Base-by-base conservation (phyloP, 2,888 invertebrate species). In the Pteria penguin region DNA sequence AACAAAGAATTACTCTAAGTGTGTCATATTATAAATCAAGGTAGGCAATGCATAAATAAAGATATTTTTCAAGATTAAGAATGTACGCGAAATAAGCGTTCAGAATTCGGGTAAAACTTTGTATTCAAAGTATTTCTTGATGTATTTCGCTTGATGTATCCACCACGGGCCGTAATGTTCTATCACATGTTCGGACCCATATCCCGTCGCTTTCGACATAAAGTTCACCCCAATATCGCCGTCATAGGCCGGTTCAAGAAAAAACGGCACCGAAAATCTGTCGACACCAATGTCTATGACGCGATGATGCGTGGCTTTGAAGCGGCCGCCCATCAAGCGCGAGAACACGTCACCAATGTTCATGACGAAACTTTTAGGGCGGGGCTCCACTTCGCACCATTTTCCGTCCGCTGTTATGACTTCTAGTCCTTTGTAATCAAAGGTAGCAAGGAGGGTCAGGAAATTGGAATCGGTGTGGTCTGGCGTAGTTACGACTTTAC, bases 311-410 rank as follows among this genome's bases (percentile, higher is more conserved):
- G 87, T 86, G 14, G 87, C 85, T 72, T 85, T 84, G 67, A 86
- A 82, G 5, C 83, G 74, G 4, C 84, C 85, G 5, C 82, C 83
- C 76, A 84, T 85, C 81, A 86, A 83, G 32, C 81, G 71, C 1
- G 85, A 84, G 52, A 87, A 81, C 22, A 85, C 81, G 67, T 85
- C 87, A 3, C 86, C 87, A 22, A 87, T 85, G 71, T 87, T 87
- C 84, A 87, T 85, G 22, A 87, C 83, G 22, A 86, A 82, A 55
- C 85, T 83, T 18, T 79, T 62, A 0, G 81, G 82, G 4, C 85
- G 76, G 2, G 82, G 82, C 22, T 81, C 80, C 3, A 86, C 83
- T 22, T 77, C 83, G 29, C 70, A 61, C 87, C 87, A 87, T 27
- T 79, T 76, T 2, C 80, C 80, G 11, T 80, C 82, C 14, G 74